phyloP scores from a whole-genome alignment of 1,140 invertebrate species.

The Aporrectodea caliginosa region DNA sequence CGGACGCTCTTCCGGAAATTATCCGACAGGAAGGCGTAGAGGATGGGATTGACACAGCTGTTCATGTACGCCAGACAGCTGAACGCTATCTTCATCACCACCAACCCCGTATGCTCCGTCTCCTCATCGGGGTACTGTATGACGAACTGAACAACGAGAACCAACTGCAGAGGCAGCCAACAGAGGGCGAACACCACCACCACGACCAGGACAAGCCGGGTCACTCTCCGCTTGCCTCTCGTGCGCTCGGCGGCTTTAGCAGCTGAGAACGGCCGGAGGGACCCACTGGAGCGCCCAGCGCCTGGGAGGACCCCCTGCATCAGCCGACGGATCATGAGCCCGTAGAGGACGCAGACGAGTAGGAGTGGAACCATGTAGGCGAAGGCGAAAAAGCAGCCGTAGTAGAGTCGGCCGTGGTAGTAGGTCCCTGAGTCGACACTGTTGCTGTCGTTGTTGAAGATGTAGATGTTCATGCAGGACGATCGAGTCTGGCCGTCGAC shows the following conservation, averaged over 20 bases:
- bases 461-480: background rate
- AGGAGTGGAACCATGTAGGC: constrained; percentile 58
- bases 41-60: constrained; percentile 69
- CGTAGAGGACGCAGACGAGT: constrained; percentile 82
- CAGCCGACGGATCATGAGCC: constrained; percentile 72
- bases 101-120: constrained; percentile 45
- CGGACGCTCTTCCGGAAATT: constrained; percentile 60
- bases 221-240: constrained; percentile 60
- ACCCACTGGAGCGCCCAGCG: too few species aligned
- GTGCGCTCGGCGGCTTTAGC: background rate
- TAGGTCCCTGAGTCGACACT: constrained; percentile 38
- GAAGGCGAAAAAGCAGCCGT: constrained; percentile 55
- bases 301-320: constrained; percentile 52
- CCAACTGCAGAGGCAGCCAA: constrained; percentile 86
- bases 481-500: background rate
- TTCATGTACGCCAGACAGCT: constrained; percentile 63
- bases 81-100: constrained; percentile 76
- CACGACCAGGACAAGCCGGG: constrained; percentile 86
- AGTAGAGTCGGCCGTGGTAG: constrained; percentile 40
- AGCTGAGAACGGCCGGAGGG: background rate
- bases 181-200: constrained; percentile 90
- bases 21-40: constrained; percentile 74
- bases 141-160: constrained; percentile 54
- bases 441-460: background rate
- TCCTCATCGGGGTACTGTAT: background rate